Percentiles rank a stretch among this genome's conserved stretches.
phyloP scores from a whole-genome alignment of 2,797 vertebrate genomes.

The Naso thynnoides region DNA sequence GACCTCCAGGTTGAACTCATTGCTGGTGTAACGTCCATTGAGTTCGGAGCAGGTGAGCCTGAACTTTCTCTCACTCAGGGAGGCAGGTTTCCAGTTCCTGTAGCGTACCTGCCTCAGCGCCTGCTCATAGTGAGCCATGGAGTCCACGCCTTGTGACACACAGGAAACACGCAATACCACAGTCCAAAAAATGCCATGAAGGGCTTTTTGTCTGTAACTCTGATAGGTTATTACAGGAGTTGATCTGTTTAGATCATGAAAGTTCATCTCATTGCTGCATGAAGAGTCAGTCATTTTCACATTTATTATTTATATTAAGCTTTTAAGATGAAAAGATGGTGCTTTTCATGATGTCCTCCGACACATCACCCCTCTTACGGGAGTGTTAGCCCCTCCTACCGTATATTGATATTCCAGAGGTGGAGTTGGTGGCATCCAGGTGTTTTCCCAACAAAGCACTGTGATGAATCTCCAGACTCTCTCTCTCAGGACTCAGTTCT shows the following conservation, averaged over 20 bases:
- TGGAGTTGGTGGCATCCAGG: conserved; percentile 96
- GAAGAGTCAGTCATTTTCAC: conserved; percentile 19
- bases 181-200: background rate
- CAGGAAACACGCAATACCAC: background rate
- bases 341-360: background rate
- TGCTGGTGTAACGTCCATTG: conserved; percentile 97
- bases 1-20: conserved; percentile 95
- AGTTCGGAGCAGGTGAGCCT: conserved; percentile 96
- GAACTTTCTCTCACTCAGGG: conserved; percentile 89
- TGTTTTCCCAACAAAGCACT: conserved; percentile 90
- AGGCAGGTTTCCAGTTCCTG: conserved; percentile 88
- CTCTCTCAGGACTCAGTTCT: conserved; percentile 89
- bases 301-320: conserved; percentile 1
- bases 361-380: background rate
- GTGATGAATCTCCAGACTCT: conserved; percentile 92
- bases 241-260: conserved; percentile 8
- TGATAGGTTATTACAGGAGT: conserved; percentile 14
- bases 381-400: conserved; percentile 78
- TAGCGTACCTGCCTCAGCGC: conserved; percentile 93
- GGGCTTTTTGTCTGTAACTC: background rate
- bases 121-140: conserved; percentile 94
- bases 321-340: background rate
- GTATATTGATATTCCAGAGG: conserved; percentile 95
- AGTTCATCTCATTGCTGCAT: conserved; percentile 1
- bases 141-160: conserved; percentile 90